Evolutionary conservation across 1,140 invertebrate species (phyloP).

Genomic region (Saccostrea glomerata): DNA sequence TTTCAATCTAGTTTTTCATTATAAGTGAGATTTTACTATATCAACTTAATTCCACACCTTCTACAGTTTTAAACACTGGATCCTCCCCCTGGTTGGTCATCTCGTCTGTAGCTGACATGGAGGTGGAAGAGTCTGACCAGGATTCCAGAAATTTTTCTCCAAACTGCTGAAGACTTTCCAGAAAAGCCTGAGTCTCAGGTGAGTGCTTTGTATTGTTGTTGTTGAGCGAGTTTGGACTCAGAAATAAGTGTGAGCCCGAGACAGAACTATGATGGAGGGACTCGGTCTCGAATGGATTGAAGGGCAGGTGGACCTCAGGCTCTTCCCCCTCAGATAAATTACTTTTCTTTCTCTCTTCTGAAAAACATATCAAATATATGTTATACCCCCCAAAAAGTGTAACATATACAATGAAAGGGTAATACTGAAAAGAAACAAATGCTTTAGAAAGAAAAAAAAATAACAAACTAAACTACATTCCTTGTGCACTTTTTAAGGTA

Average conservation of each 20-base stretch:
- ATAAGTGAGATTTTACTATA: background rate
- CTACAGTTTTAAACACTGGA: conserved; percentile 66
- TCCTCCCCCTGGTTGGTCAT: conserved; percentile 58
- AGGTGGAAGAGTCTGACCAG: conserved; percentile 47
- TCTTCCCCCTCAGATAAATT: conserved; percentile 65
- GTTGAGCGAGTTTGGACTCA: conserved; percentile 55
- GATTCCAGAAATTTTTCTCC: conserved; percentile 58
- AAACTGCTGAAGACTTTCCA: conserved; percentile 56
- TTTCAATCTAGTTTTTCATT: too few species aligned
- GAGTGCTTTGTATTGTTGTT: conserved; percentile 59
- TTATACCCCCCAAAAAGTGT: background rate
- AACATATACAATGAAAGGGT: background rate
- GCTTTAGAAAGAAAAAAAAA: background rate
- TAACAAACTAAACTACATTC: too few species aligned
- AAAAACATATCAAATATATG: conserved; percentile 28
- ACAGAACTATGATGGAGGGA: conserved; percentile 50
- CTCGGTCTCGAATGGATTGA: conserved; percentile 63
- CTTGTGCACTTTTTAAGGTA: too few species aligned
- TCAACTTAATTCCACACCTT: conserved; percentile 55
- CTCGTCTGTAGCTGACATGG: background rate
- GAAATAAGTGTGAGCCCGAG: conserved; percentile 58
- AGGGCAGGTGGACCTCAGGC: conserved; percentile 63
- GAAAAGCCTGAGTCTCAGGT: conserved; percentile 47
- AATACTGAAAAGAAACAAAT: background rate
- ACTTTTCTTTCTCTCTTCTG: conserved; percentile 64